These are phyloP conservation scores for Coreius guichenoti DNA, from an alignment of 2,797 vertebrate species.

Conservation along the genomic window DNA sequence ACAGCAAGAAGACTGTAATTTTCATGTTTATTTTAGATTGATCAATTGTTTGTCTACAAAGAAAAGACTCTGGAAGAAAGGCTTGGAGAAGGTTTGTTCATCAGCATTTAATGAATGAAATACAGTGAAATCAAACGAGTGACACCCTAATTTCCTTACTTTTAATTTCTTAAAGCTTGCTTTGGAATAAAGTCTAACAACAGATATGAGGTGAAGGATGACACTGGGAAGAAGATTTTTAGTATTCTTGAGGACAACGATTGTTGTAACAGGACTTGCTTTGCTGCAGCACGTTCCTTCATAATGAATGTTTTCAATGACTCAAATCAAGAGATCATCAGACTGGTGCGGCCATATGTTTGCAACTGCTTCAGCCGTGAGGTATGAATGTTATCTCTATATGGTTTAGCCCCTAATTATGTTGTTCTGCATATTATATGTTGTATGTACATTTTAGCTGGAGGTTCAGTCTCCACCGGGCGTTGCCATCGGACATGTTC, in stretches of 20 bases:
- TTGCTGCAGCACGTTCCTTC: background rate
- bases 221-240: background rate
- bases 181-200: background rate
- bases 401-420: background rate
- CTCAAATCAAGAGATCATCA: slow-evolving; percentile 16
- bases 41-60: slow-evolving; percentile 19
- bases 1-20: background rate
- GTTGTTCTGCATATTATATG: background rate
- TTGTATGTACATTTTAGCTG: slow-evolving; percentile 1
- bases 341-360: background rate
- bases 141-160: background rate
- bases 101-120: background rate
- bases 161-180: background rate
- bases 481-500: background rate
- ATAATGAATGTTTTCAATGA: background rate
- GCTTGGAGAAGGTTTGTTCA: background rate
- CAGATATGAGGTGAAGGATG: slow-evolving; percentile 15
- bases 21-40: slow-evolving; percentile 9
- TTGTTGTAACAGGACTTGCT: background rate
- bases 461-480: slow-evolving; percentile 17
- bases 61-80: background rate
- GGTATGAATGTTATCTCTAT: background rate
- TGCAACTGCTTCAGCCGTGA: background rate
- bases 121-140: background rate
- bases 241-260: background rate